phyloP scores from a whole-genome alignment of 2,797 vertebrate species.

The Crypturellus tataupa region DNA sequence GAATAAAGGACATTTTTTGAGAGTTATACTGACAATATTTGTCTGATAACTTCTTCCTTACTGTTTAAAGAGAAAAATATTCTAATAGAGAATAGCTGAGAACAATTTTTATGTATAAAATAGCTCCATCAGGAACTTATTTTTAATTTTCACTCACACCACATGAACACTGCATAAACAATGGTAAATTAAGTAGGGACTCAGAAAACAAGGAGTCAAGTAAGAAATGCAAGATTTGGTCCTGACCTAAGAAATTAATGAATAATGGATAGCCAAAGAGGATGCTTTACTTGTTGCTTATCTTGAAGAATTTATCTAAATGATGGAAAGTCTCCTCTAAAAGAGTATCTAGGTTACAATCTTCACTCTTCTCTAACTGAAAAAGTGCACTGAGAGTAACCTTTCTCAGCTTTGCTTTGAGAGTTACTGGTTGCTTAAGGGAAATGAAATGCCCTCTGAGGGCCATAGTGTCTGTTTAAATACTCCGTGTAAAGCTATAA shows the following conservation, averaged over 20 bases:
- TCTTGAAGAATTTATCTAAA: neutral
- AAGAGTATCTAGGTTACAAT: conserved; percentile 52
- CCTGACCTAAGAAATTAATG: neutral
- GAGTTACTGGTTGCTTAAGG: conserved; percentile 58
- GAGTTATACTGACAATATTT: neutral
- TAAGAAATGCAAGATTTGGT: neutral
- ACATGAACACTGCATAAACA: neutral
- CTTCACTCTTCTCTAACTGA: conserved; percentile 50
- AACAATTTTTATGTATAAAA: neutral
- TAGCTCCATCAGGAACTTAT: neutral
- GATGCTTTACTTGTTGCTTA: neutral
- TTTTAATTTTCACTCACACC: neutral
- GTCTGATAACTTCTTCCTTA: neutral
- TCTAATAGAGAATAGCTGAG: neutral
- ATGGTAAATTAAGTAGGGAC: neutral
- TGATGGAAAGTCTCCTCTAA: neutral
- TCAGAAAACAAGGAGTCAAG: neutral
- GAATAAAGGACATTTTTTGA: neutral
- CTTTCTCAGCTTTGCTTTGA: conserved; percentile 66
- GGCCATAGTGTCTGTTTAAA: conserved; percentile 67
- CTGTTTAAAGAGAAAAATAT: neutral
- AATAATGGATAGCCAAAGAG: neutral
- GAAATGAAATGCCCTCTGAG: conserved; percentile 70
- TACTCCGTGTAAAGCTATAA: conserved; percentile 47
- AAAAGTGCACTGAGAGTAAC: conserved; percentile 74